These are phyloP conservation scores for Dallia pectoralis DNA, from an alignment of 2,797 vertebrate species.

Conservation along the genomic window DNA sequence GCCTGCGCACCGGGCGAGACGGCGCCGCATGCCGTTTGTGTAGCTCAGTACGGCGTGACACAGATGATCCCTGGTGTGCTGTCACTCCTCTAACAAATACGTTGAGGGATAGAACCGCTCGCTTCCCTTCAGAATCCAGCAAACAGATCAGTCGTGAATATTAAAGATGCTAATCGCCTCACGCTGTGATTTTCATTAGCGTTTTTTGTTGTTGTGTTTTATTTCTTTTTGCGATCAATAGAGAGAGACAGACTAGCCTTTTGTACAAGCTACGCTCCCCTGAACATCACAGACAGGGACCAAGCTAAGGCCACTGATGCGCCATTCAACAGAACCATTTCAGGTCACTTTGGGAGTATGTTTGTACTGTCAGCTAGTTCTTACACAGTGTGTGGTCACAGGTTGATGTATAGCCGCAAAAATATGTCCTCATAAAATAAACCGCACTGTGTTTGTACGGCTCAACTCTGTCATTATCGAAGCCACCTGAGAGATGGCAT, in stretches of 20 bases:
- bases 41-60: slow-evolving; percentile 44
- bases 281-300: slow-evolving; percentile 1
- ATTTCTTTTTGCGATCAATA: neutral
- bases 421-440: slow-evolving; percentile 21
- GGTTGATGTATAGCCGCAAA: neutral
- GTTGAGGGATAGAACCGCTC: slow-evolving; percentile 62
- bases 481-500: slow-evolving; percentile 3
- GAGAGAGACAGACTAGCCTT: neutral
- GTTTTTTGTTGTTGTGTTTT: slow-evolving; percentile 3
- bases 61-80: slow-evolving; percentile 55
- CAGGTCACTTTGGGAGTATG: slow-evolving; percentile 14
- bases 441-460: slow-evolving; percentile 48
- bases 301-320: neutral
- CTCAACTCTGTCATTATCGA: slow-evolving; percentile 60
- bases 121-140: slow-evolving; percentile 53
- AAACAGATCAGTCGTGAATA: slow-evolving; percentile 62
- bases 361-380: slow-evolving; percentile 25
- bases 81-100: slow-evolving; percentile 65
- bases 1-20: slow-evolving; percentile 14
- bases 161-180: slow-evolving; percentile 65
- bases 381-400: neutral
- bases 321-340: slow-evolving; percentile 10
- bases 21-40: neutral
- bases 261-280: neutral
- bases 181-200: slow-evolving; percentile 39